Evolutionary conservation across 2,888 invertebrate genomes (phyloP).

Genomic region (Zeuzera pyrina): DNA sequence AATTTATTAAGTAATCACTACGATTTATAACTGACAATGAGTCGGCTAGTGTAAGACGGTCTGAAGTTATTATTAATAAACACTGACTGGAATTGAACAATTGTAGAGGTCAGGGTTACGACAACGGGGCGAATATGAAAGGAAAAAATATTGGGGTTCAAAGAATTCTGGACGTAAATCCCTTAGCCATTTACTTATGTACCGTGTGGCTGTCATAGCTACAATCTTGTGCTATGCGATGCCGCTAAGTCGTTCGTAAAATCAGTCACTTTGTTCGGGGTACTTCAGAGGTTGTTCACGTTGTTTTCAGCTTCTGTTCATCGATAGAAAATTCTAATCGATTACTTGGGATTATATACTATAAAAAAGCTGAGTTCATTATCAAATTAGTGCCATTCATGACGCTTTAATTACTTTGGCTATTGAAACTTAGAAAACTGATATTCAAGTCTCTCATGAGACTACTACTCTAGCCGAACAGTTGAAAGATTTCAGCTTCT

Average conservation of each 20-base stretch:
- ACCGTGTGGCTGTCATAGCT: slow-evolving; percentile 16
- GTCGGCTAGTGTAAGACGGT: slow-evolving; percentile 16
- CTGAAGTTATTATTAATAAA: slow-evolving; percentile 22
- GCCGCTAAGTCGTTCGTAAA: slow-evolving; percentile 16
- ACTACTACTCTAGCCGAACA: slow-evolving; percentile 12
- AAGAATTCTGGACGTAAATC: slow-evolving; percentile 24
- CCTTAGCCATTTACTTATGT: slow-evolving; percentile 16
- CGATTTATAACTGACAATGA: no score
- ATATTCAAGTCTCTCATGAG: slow-evolving; percentile 15
- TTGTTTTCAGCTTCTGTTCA: slow-evolving; percentile 19
- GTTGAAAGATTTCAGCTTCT: slow-evolving; percentile 18
- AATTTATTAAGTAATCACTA: slow-evolving; percentile 11
- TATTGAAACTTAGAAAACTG: slow-evolving; percentile 13
- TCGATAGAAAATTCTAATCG: slow-evolving; percentile 15
- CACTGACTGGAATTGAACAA: slow-evolving; percentile 21
- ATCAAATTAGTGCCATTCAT: slow-evolving; percentile 25
- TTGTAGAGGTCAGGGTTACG: slow-evolving; percentile 30
- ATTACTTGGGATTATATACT: slow-evolving; percentile 18
- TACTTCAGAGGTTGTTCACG: slow-evolving; percentile 23
- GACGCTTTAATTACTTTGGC: slow-evolving; percentile 22
- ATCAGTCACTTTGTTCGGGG: slow-evolving; percentile 27
- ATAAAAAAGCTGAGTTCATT: slow-evolving; percentile 21
- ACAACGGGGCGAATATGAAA: slow-evolving; percentile 32
- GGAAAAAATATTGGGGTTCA: slow-evolving; percentile 30
- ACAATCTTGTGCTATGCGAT: slow-evolving; percentile 17